A percentile compares a stretch with the other conserved stretches of the same genome.
phyloP scores from a whole-genome alignment of 2,888 invertebrate species.

The Megalurothrips usitatus region DNA sequence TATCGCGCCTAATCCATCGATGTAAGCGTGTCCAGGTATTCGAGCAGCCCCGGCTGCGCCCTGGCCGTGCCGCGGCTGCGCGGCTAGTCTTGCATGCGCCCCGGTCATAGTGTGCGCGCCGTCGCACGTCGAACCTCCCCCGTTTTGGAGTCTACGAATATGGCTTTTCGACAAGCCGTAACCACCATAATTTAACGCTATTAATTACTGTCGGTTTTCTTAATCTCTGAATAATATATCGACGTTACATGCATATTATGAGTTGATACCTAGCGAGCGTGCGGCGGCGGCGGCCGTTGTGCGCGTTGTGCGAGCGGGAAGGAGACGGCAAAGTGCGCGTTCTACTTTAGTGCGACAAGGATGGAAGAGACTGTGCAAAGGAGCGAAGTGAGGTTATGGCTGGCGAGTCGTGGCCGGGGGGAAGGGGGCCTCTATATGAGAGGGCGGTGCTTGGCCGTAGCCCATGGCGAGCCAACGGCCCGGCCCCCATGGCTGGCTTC shows the following conservation, averaged over 20 bases:
- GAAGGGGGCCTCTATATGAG: not conserved
- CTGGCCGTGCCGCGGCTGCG: not conserved
- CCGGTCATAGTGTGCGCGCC: not conserved
- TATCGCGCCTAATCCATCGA: not conserved
- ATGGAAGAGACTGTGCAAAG: not conserved
- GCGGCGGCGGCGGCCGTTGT: not conserved
- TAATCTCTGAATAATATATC: conserved; percentile 25
- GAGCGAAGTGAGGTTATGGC: conserved; percentile 2
- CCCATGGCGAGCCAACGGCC: not conserved
- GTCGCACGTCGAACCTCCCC: not conserved
- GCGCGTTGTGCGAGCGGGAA: not conserved
- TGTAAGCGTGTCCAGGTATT: not conserved
- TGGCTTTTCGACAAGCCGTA: not conserved
- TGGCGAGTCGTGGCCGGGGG: not conserved
- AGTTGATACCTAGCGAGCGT: not conserved
- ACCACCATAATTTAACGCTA: conserved; percentile 11
- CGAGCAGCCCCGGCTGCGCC: not conserved
- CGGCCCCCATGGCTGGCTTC: not conserved
- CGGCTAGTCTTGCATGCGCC: too few relatives aligned
- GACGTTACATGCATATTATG: conserved; percentile 20
- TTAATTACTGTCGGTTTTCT: conserved; percentile 26
- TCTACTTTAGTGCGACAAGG: not conserved
- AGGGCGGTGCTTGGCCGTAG: not conserved
- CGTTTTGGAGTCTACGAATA: not conserved
- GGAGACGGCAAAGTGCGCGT: not conserved